phyloP scores from a whole-genome alignment of 2,888 invertebrate species.

The Diplazon laetatorius region DNA sequence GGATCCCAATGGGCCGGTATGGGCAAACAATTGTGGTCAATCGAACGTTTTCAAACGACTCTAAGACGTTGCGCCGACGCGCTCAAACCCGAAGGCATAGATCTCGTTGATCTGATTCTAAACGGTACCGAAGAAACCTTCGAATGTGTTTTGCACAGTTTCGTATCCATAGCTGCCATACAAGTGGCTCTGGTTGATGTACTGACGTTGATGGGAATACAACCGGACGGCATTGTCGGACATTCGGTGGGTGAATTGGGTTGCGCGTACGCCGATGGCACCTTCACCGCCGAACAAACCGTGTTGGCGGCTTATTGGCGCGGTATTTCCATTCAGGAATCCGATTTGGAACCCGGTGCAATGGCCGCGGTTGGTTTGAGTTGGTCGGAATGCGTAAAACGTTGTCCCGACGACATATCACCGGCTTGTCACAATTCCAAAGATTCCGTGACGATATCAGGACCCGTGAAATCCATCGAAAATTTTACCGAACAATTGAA shows the following conservation, averaged over 20 bases:
- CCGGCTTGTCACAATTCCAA: conserved; percentile 97
- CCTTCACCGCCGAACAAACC: conserved; percentile 96
- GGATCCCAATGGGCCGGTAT: conserved; percentile 99
- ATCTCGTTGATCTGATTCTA: conserved; percentile 91
- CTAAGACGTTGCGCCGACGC: conserved; percentile 90
- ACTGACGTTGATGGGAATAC: conserved; percentile 88
- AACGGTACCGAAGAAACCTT: conserved; percentile 90
- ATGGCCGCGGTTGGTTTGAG: conserved; percentile 97
- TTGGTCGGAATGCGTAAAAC: conserved; percentile 91
- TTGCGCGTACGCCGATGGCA: conserved; percentile 98
- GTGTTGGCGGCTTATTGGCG: conserved; percentile 97
- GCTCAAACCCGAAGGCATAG: conserved; percentile 90
- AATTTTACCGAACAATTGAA: conserved; percentile 88
- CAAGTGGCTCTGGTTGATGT: conserved; percentile 98
- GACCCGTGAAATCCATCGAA: conserved; percentile 88
- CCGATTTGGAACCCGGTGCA: conserved; percentile 88
- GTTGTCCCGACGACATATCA: conserved; percentile 90
- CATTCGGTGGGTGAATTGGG: conserved; percentile 97
- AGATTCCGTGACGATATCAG: conserved; percentile 97
- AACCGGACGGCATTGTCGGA: conserved; percentile 97
- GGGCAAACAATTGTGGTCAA: conserved; percentile 92
- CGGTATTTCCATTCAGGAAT: conserved; percentile 92
- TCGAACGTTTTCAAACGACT: conserved; percentile 92
- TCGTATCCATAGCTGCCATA: conserved; percentile 96
- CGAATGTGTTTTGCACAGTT: conserved; percentile 94